Evolutionary conservation across 2,113 vertebrate genomes (phyloP), one percentile per base, ranked within the genome.

Genomic region (Boleophthalmus pectinirostris): DNA sequence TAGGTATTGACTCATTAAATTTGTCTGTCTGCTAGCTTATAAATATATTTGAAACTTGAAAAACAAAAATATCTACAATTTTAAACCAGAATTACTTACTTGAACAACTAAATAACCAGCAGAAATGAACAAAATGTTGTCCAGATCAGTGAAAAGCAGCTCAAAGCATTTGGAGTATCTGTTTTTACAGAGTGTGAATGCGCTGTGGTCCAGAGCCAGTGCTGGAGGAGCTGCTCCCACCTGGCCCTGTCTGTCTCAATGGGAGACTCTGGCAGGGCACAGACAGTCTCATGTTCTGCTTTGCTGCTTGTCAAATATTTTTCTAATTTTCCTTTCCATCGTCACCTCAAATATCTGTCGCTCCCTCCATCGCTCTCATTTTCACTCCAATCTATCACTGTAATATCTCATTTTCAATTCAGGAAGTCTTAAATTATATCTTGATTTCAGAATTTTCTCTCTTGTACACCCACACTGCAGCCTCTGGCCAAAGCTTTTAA

Each of bases 191-290:
- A 18, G 72, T 70, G 69, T 64, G 38, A 29, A 77, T 61, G 35
- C 72, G 69, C 71, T 72, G 65, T 66, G 69, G 70, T 71, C 66
- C 66, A 76, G 81, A 69, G 69, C 45, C 49, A 66, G 72, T 69
- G 68, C 78, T 61, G 65, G 0, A 33, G 56, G 38, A 74, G 74
- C 66, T 67, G 74, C 66, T 83, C 68, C 71, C 92, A 92, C 90
- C 88, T 92, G 90, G 85, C 80, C 72, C 82, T 71, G 85, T 88
- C 90, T 60, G 73, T 93, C 89, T 78, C 43, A 64, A 18, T 15
- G 58, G 74, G 80, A 64, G 58, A 77, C 73, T 74, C 20, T 82
- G 81, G 77, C 82, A 54, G 73, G 43, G 21, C 63, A 75, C 79
- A 72, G 49, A 78, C 70, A 87, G 89, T 85, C 82, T 91, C 85